Evolutionary conservation across 2,797 vertebrate genomes (phyloP).

Genomic region (Knipowitschia caucasica): DNA sequence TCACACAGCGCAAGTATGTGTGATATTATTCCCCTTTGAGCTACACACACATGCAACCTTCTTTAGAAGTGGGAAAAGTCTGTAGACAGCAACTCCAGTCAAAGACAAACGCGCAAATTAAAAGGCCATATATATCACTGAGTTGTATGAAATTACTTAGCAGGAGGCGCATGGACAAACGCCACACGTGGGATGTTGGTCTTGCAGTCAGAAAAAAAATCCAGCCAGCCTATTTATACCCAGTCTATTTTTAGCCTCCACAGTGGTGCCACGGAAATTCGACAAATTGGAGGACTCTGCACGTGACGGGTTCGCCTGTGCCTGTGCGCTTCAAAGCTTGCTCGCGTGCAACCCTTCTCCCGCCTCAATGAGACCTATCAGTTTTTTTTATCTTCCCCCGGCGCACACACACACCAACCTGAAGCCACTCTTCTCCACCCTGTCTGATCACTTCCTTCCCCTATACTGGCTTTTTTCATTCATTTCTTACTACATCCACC

Average conservation of each 20-base stretch:
- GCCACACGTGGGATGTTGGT: constrained; percentile 15
- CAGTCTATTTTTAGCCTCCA: constrained; percentile 85
- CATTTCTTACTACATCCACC: constrained; percentile 20
- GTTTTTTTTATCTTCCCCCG: constrained; percentile 15
- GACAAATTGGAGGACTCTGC: constrained; percentile 59
- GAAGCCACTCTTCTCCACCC: background rate
- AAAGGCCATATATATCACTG: constrained; percentile 8
- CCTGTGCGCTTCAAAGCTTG: constrained; percentile 21
- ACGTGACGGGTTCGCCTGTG: constrained; percentile 51
- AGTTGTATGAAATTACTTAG: constrained; percentile 8
- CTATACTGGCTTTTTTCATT: constrained; percentile 44
- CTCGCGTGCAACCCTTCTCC: background rate
- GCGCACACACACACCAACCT: constrained; percentile 14
- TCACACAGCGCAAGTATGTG: constrained; percentile 17
- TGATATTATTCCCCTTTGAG: constrained; percentile 7
- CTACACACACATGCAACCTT: constrained; percentile 3
- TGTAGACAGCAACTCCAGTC: background rate
- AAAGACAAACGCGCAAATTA: constrained; percentile 6
- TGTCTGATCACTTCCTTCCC: constrained; percentile 27
- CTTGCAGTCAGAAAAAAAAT: constrained; percentile 29
- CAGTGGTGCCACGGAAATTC: constrained; percentile 88
- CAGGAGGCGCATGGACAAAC: constrained; percentile 9
- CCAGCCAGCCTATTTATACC: constrained; percentile 51
- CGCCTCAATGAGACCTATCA: constrained; percentile 33
- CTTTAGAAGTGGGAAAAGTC: background rate